These are phyloP conservation scores for Antechinus flavipes DNA, from an alignment of 2,113 vertebrate genomes.

Conservation along the genomic window DNA sequence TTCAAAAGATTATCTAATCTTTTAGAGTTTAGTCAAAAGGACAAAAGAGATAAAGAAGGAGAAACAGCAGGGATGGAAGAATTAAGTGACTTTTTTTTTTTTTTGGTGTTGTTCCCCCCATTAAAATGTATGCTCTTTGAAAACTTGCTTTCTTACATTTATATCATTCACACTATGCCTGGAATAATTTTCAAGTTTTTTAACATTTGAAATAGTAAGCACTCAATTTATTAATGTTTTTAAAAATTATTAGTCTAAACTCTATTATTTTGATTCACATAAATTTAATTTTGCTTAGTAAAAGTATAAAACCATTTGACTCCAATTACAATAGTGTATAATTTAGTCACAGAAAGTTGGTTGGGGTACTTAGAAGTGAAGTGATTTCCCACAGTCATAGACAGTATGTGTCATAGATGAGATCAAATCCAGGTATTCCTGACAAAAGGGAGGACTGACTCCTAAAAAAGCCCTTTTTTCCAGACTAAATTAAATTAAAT, in stretches of 20 bases:
- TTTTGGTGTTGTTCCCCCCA: neutral
- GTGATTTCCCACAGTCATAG: neutral
- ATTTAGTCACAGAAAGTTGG: neutral
- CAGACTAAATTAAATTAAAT: no score
- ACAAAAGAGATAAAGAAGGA: neutral
- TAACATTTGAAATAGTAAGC: neutral
- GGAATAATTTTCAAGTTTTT: no score
- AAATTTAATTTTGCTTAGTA: neutral
- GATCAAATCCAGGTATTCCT: no score
- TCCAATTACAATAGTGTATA: neutral
- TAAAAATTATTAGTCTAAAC: neutral
- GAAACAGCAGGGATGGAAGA: neutral
- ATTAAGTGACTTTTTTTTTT: neutral
- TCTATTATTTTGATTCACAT: neutral
- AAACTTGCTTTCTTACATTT: neutral
- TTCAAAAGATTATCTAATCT: neutral
- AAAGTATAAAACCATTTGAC: neutral
- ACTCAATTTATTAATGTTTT: neutral
- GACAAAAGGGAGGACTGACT: no score
- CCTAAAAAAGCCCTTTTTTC: no score
- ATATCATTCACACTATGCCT: neutral
- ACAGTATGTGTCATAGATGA: neutral
- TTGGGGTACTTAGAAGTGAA: neutral
- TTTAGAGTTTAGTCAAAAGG: neutral
- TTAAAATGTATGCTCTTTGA: neutral